Percentiles rank a stretch among this genome's conserved stretches.
Evolutionary conservation across 2,113 vertebrate species (phyloP).

Genomic region (Rousettus leschenaultii): DNA sequence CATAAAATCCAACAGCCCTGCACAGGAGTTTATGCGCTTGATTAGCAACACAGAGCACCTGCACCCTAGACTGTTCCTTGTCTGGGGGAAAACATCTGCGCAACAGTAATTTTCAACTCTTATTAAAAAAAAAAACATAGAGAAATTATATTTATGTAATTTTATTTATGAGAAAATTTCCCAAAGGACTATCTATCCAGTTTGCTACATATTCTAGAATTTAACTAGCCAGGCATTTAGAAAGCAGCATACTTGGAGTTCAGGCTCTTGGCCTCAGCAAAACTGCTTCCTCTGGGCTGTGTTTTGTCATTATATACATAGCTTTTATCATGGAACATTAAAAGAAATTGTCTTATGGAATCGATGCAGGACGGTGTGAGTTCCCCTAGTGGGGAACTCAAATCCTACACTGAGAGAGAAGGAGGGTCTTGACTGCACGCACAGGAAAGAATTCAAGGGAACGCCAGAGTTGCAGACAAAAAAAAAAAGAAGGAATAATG

Average conservation of each 20-base stretch:
- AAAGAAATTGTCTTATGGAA: background rate
- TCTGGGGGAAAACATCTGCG: no score
- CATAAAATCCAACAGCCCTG: background rate
- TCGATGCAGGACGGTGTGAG: no score
- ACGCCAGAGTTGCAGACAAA: no score
- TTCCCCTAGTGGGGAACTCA: no score
- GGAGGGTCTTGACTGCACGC: no score
- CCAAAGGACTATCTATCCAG: background rate
- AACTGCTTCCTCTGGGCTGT: background rate
- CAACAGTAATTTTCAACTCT: background rate
- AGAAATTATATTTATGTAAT: background rate
- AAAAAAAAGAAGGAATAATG: no score
- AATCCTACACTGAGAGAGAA: no score
- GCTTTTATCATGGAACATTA: background rate
- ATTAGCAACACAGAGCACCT: background rate
- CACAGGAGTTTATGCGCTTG: no score
- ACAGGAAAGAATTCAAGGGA: no score
- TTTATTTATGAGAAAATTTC: background rate
- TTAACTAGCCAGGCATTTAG: background rate
- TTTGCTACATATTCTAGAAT: background rate
- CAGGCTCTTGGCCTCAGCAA: background rate
- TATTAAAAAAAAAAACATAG: background rate
- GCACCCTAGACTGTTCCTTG: background rate
- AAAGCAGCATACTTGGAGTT: no score
- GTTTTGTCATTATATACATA: no score